phyloP scores from a whole-genome alignment of 2,113 vertebrate genomes.

The Lasiurus cinereus region DNA sequence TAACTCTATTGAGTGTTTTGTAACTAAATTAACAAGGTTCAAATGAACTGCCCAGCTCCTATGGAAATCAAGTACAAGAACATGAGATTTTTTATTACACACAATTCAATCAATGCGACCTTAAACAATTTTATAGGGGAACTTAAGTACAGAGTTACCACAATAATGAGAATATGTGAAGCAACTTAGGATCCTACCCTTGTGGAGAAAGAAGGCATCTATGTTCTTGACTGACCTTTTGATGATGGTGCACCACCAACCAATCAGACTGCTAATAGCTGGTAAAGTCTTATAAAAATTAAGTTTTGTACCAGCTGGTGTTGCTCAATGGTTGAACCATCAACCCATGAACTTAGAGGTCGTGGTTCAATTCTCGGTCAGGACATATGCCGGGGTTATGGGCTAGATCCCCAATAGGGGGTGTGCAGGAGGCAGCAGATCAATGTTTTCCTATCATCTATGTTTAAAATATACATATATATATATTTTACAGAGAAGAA shows the following conservation, averaged over 20 bases:
- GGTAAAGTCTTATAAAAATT: background rate
- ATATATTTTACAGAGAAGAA: too few species aligned
- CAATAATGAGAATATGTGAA: background rate
- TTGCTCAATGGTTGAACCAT: too few species aligned
- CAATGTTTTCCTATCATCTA: too few species aligned
- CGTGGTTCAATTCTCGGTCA: too few species aligned
- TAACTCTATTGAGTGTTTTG: background rate
- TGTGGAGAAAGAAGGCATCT: background rate
- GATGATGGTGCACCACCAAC: background rate
- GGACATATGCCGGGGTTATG: too few species aligned
- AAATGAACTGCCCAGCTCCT: background rate
- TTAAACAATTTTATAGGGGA: background rate
- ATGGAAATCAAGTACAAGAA: background rate
- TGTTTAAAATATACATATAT: too few species aligned
- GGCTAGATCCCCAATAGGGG: too few species aligned
- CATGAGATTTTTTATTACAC: background rate
- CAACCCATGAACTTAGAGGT: too few species aligned
- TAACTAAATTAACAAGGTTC: background rate
- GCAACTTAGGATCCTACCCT: background rate
- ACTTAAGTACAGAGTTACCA: background rate
- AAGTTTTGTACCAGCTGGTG: background rate
- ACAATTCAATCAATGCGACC: background rate
- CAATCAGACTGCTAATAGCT: background rate
- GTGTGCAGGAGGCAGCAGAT: too few species aligned
- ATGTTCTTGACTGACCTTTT: background rate